These are phyloP conservation scores for Pelochelys cantorii DNA, from an alignment of 2,797 vertebrate species.

Conservation along the genomic window DNA sequence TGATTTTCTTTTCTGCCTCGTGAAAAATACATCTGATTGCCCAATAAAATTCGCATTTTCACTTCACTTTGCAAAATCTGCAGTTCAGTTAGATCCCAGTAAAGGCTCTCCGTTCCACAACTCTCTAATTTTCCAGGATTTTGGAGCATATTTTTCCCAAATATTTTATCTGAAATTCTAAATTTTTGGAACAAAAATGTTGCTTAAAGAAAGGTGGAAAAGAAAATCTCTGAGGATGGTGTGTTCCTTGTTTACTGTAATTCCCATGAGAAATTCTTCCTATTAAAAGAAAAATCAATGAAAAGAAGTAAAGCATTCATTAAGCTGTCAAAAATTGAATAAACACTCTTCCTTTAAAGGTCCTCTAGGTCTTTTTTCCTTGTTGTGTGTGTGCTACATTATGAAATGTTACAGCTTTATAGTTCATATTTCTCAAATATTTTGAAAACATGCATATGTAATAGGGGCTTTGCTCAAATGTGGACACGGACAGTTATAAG, in stretches of 20 bases:
- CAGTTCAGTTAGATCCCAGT: not conserved
- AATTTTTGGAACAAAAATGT: constrained; percentile 25
- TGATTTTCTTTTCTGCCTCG: not conserved
- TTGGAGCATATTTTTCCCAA: not conserved
- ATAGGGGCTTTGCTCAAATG: constrained; percentile 18
- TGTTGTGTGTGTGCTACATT: constrained; percentile 63
- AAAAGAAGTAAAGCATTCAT: constrained; percentile 72
- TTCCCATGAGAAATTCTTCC: constrained; percentile 64
- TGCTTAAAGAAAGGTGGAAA: not conserved
- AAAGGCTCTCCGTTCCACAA: not conserved
- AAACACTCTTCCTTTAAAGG: constrained; percentile 60
- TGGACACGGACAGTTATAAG: constrained; percentile 33
- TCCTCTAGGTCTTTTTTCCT: constrained; percentile 69
- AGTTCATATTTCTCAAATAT: constrained; percentile 70
- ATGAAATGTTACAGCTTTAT: constrained; percentile 67
- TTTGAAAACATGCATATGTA: constrained; percentile 47
- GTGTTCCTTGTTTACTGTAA: constrained; percentile 56
- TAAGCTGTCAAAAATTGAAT: constrained; percentile 75
- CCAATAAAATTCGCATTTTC: not conserved
- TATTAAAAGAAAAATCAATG: constrained; percentile 72
- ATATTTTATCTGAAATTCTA: not conserved
- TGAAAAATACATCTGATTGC: not conserved
- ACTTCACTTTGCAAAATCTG: not conserved
- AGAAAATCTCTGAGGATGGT: constrained; percentile 26
- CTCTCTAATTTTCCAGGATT: not conserved